phyloP scores from a whole-genome alignment of 2,888 invertebrate genomes.

The Ypsolopha scabrella region DNA sequence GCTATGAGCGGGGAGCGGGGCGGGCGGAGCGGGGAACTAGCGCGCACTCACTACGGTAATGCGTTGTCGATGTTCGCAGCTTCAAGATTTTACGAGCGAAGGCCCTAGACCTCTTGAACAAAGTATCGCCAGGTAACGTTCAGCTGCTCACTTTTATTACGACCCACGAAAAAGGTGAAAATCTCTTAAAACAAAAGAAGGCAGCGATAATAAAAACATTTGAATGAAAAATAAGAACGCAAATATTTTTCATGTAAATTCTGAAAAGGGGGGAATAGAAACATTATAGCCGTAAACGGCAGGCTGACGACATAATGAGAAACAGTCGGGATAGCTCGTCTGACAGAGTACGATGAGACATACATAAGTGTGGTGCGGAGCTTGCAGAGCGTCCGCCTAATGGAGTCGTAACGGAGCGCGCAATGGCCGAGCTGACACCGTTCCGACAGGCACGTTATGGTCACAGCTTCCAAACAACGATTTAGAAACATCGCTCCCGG shows the following conservation, averaged over 20 bases:
- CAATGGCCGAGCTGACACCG: conserved; percentile 42
- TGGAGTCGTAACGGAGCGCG: conserved; percentile 55
- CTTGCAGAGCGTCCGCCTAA: conserved; percentile 22
- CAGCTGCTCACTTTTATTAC: background rate
- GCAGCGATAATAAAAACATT: too few species aligned
- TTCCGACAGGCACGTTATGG: conserved; percentile 45
- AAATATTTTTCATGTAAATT: too few species aligned
- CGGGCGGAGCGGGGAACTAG: conserved; percentile 10
- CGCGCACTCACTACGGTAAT: conserved; percentile 20
- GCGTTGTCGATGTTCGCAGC: conserved; percentile 23
- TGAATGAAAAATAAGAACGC: too few species aligned
- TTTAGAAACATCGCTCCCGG: background rate
- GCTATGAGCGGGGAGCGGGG: conserved; percentile 19
- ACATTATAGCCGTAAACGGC: too few species aligned
- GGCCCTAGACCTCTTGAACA: background rate
- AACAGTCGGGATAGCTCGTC: background rate
- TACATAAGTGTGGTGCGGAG: background rate
- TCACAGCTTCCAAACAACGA: conserved; percentile 13
- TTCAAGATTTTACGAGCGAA: conserved; percentile 7
- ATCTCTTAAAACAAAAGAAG: too few species aligned
- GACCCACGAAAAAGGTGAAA: too few species aligned
- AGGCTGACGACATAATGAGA: background rate
- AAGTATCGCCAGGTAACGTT: conserved; percentile 1
- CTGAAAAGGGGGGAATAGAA: too few species aligned
- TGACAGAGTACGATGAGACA: background rate